Conservation (phyloP, 2,888 invertebrate genomes). For the Aporophyla lueneburgensis region DNA sequence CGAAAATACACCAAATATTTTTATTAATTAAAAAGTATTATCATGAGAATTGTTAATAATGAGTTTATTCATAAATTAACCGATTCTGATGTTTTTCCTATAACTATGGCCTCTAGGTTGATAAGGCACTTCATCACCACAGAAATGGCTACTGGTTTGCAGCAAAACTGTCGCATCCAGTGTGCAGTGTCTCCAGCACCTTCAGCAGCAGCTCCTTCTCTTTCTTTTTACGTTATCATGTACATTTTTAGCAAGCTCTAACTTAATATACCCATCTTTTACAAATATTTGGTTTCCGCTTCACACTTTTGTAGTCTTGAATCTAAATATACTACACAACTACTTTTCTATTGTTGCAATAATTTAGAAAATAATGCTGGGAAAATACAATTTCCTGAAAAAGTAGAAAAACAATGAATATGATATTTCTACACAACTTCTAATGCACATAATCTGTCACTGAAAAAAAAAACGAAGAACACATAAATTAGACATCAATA, state of each 20-base stretch:
- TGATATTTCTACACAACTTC: too few species aligned
- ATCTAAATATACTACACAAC: not conserved
- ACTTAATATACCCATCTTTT: not conserved
- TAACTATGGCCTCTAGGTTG: not conserved
- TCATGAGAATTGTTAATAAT: not conserved
- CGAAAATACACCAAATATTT: not conserved
- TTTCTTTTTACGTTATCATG: not conserved
- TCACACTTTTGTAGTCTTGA: not conserved
- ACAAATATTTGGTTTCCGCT: constrained; percentile 1
- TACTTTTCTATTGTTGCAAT: not conserved
- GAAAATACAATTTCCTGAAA: not conserved
- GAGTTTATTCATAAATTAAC: too few species aligned
- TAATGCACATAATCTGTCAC: not conserved
- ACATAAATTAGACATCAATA: too few species aligned
- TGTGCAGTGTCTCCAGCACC: too few species aligned
- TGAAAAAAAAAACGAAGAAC: constrained; percentile 1
- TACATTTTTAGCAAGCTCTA: not conserved
- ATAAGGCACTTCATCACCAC: not conserved
- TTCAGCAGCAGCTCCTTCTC: too few species aligned
- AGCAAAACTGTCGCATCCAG: not conserved
- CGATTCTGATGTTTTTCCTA: too few species aligned
- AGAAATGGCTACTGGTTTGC: not conserved
- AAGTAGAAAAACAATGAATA: too few species aligned
- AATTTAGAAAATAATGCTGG: not conserved
- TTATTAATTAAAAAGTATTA: constrained; percentile 1